These are phyloP conservation scores for Podabrus alpinus DNA, from an alignment of 2,888 invertebrate species.

Conservation along the genomic window DNA sequence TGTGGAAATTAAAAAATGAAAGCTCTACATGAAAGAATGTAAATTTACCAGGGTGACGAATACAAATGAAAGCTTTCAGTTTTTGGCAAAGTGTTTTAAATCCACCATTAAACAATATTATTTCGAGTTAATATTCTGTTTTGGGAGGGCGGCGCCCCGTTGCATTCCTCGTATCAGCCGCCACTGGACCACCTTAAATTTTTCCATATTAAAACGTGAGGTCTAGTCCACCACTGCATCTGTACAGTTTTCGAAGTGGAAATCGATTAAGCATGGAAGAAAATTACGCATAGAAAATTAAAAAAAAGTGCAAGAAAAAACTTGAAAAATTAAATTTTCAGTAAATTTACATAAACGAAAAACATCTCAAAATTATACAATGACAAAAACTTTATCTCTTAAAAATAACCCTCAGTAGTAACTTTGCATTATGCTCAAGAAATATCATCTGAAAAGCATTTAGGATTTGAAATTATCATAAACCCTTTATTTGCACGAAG, in stretches of 20 bases:
- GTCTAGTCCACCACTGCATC: background rate
- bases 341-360: constrained; percentile 19
- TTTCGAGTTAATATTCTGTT: too few relatives aligned
- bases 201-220: too few relatives aligned
- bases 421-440: constrained; percentile 13
- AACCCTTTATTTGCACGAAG: constrained; percentile 26
- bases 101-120: too few relatives aligned
- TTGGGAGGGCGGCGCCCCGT: too few relatives aligned
- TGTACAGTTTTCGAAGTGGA: background rate
- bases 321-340: constrained; percentile 13
- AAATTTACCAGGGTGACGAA: too few relatives aligned
- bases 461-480: constrained; percentile 27
- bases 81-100: too few relatives aligned
- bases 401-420: constrained; percentile 17
- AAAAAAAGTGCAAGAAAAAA: background rate
- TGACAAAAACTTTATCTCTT: constrained; percentile 15
- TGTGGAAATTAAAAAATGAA: too few relatives aligned
- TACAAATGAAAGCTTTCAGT: too few relatives aligned
- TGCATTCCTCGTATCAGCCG: too few relatives aligned
- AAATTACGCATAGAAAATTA: background rate
- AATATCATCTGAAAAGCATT: constrained; percentile 22
- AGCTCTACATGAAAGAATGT: too few relatives aligned
- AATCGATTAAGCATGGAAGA: background rate
- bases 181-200: too few relatives aligned
- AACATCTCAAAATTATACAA: constrained; percentile 13